Base-by-base conservation (phyloP, 2,797 vertebrate species). In the Rhynchonycteris naso region DNA sequence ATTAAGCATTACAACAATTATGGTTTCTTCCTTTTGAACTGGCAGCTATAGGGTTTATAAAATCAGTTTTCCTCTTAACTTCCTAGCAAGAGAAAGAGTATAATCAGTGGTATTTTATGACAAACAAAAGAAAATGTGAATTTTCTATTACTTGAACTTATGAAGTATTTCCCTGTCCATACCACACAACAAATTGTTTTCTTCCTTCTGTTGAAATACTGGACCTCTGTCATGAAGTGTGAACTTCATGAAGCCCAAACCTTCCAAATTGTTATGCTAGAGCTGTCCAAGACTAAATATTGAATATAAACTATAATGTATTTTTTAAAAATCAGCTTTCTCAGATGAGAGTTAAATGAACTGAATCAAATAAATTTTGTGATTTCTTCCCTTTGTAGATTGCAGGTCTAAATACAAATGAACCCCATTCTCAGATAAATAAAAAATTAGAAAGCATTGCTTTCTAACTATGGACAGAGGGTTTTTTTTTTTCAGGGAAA, bases 341-440 rank as follows among this genome's bases (percentile, higher is more conserved):
- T 75, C 81, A 95, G 84, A 86, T 95, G 95, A 90, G 63, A 88
- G 56, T 90, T 71, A 93, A 78, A 78, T 95, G 86, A 94, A 87
- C 86, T 91, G 89, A 59, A 74, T 56, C 79, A 89, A 74, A 30
- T 84, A 3, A 54, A 90, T 92, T 88, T 76, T 88, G 56, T 79
- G 63, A 82, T 95, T 72, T 75, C 76, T 69, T 88, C 80, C 65
- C 89, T 78, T 24, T 82, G 1, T 69, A 38, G 47, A 43, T 58
- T 86, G 74, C 33, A 83, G 30, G 14, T 83, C 93, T 68, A 68
- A 69, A 89, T 78, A 68, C 47, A 88, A 88, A 61, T 26, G n/a
- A 93, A 91, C 90, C 13, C 2, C 22, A 43, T 4, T 85, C 50
- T 79, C 50, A 58, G 38, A 56, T 65, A 75, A 92, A 91, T 88